These are phyloP conservation scores for Drosophila kanapiae DNA, from an alignment of 1,140 invertebrate species.

Conservation along the genomic window DNA sequence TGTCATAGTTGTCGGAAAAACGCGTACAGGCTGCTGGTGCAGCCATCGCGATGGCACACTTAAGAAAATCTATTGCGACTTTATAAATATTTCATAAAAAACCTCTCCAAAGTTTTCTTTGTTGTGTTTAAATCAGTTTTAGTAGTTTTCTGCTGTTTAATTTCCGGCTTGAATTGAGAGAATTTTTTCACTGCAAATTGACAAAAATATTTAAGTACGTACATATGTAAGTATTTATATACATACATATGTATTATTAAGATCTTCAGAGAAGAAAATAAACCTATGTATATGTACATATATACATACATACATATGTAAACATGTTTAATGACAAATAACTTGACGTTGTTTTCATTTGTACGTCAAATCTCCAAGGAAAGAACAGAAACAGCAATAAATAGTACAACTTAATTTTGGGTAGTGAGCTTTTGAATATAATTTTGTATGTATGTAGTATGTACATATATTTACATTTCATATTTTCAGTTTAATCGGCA, in stretches of 20 bases:
- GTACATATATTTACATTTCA: background rate
- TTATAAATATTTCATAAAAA: constrained; percentile 30
- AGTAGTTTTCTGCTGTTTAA: background rate
- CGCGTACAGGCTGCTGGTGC: constrained; percentile 90
- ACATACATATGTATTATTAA: background rate
- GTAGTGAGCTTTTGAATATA: no score
- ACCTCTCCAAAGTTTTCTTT: constrained; percentile 16
- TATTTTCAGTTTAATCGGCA: background rate
- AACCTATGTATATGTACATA: background rate
- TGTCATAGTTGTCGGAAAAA: constrained; percentile 99
- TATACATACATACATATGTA: background rate
- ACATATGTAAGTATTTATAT: no score
- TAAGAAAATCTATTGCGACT: constrained; percentile 85
- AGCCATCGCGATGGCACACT: constrained; percentile 85
- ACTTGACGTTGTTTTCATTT: background rate
- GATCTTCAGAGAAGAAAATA: background rate
- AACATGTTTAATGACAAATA: background rate
- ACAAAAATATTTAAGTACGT: no score
- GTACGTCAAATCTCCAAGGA: background rate
- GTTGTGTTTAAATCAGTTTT: background rate
- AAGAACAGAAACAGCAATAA: background rate
- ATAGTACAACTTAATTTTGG: background rate
- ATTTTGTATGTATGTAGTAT: background rate
- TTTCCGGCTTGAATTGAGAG: background rate
- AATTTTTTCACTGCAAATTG: background rate